Percentiles rank a stretch among this genome's conserved stretches.
phyloP scores from a whole-genome alignment of 2,113 vertebrate species.

The Sinosuthora webbiana region DNA sequence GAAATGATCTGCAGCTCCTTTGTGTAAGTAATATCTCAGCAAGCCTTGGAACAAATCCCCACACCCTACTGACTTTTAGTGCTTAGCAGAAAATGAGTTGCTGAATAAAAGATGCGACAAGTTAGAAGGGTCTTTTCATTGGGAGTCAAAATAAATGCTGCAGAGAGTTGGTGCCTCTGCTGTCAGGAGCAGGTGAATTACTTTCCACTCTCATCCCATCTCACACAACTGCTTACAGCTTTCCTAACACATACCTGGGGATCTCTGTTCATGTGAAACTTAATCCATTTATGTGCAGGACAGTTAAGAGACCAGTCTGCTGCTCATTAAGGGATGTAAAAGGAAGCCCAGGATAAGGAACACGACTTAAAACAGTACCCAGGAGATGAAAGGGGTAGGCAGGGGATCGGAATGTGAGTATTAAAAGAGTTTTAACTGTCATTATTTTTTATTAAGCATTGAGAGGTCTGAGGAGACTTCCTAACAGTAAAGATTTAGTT shows the following conservation, averaged over 20 bases:
- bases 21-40: slow-evolving; percentile 17
- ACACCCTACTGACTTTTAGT: slow-evolving; percentile 29
- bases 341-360: slow-evolving; percentile 32
- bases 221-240: neutral
- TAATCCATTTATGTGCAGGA: slow-evolving; percentile 35
- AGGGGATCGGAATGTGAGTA: neutral
- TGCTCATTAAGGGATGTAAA: slow-evolving; percentile 50
- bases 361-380: neutral
- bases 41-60: slow-evolving; percentile 52
- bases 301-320: slow-evolving; percentile 24
- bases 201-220: neutral
- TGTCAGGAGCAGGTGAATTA: slow-evolving; percentile 39
- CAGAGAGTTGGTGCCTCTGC: neutral
- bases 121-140: slow-evolving; percentile 26
- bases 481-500: neutral
- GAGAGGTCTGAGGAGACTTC: slow-evolving; percentile 3
- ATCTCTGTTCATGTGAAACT: slow-evolving; percentile 49
- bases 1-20: slow-evolving; percentile 27
- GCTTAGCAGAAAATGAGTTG: slow-evolving; percentile 37
- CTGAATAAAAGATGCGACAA: slow-evolving; percentile 45
- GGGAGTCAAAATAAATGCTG: slow-evolving; percentile 42
- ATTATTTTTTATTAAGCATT: slow-evolving; percentile 57
- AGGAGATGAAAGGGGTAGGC: neutral
- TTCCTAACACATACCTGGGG: slow-evolving; percentile 39
- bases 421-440: slow-evolving; percentile 49